Evolutionary conservation across 2,888 invertebrate genomes (phyloP), one percentile per base, ranked within the genome.

Genomic region (Phalera bucephala): DNA sequence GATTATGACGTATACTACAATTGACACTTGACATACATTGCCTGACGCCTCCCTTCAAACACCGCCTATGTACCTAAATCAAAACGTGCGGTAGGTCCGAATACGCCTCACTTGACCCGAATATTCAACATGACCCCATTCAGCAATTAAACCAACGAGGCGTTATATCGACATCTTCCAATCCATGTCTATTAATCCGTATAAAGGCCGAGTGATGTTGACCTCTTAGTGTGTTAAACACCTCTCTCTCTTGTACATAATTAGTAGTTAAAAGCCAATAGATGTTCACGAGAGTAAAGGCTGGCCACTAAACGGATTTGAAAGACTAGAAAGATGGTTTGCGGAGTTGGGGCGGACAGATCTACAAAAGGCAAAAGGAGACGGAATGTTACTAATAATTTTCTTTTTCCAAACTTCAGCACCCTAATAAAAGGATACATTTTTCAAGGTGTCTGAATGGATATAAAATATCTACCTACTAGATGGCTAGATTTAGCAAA

Each of bases 141-240:
- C 22, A 3, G 28, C 29, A 38, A 39, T 22, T 40, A 33, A 29
- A 23, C 9, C 34, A 43, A 26, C 19, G 28, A 35, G 7, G 15
- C 34, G 30, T 30, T 36, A 32, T 17, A 52, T 47, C 36, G 33
- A 36, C 20, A 8, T 38, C 29, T 34, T 34, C 33, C 47, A 38
- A 39, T 42, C 34, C 31, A 36, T 43, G 32, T 36, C 23, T 29
- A 35, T 37, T 36, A 49, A 46, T 33, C 49, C 36, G 17, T 22
- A 31, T 33, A 36, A 30, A 46, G 30, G 7, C 46, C 10, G 29
- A 12, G 30, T 17, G 26, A 42, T 39, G 15, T 21, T 25, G 30
- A 31, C 29, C 36, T 31, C 17, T 12, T 12, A 26, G 32, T 29
- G 11, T 11, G 8, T 14, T 37, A 31, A 31, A 43, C 20, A 31